Base-by-base conservation (phyloP, 2,797 vertebrate genomes). In the Thripadectes ignobilis region DNA sequence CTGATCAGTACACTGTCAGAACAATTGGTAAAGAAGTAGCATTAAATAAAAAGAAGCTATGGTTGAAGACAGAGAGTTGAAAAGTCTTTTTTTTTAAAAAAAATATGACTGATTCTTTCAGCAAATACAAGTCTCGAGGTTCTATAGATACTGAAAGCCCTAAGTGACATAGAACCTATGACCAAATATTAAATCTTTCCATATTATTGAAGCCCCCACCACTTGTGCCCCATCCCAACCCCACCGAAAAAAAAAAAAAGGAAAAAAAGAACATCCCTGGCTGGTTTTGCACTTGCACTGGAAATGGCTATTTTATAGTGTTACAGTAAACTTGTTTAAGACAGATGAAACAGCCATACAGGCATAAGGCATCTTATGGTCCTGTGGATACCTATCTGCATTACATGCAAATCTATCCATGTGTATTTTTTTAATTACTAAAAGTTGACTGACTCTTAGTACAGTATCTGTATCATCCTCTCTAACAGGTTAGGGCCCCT, bases 301-400 rank as follows among this genome's bases (percentile, higher is more conserved):
- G 27, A 75, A 82, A 63, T 19, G 66, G 5, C 12, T 61, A 5
- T 77, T 88, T 89, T 67, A 48, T 27, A 29, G 14, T 39, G 81
- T 51, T 14, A 34, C 3, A 45, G 16, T 9, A 32, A 83, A 38
- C 43, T 57, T 39, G 2, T 78, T 77, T 75, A 67, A 85, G 73
- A 65, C 26, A 58, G 21, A 27, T 22, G 30, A 57, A 72, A 72
- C 27, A 46, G 19, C 32, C 0, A 0, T 54, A 57, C 20, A 52
- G 27, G 30, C 39, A 54, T 51, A 36, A 84, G 41, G 5, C n/a
- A 7, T 62, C 7, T 74, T 48, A 13, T 54, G 4, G 15, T 48
- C 29, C 23, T 69, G 14, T 0, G 7, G 48, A 54, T 30, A 22
- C 7, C 3, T 58, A 32, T 18, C 23, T 73, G 23, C 16, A 8